Evolutionary conservation across 2,113 vertebrate genomes (phyloP), one percentile per base, ranked within the genome.

Genomic region (Hippopotamus amphibius): DNA sequence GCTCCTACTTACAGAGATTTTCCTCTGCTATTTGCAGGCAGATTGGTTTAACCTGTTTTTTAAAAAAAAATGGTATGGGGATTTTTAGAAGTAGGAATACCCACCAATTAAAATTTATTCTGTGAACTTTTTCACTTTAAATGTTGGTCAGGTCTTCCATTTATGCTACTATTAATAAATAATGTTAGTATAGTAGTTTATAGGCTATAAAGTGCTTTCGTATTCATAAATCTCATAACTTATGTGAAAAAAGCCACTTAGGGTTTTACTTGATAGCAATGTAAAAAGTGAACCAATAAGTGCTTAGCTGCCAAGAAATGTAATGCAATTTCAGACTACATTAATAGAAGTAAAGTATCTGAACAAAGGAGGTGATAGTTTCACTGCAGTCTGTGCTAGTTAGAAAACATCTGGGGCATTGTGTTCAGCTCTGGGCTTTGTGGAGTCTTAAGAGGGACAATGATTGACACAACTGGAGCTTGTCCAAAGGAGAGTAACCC

Each of bases 221-320:
- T 24, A 59, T 96, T 82, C 41, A 80, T 63, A 93, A 24, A 83
- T 97, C 94, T 90, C 7, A 57, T 93, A 90, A 82, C 72, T 84
- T 14, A 72, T 41, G 2, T 87, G 43, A n/a, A 82, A 53, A 11
- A 88, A 69, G 28, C 3, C 13, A 59, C 21, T 59, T 15, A 24
- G 21, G n/a, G 16, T 76, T 95, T 95, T 66, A 93, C 61, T 28
- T 71, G 53, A 68, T 8, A 94, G 30, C 16, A 21, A 88, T 92
- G 12, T 80, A 72, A 79, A 74, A 69, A 90, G 30, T 90, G 37
- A 90, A 63, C 13, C 8, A 88, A 72, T 5, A 92, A 65, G 3
- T 90, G 13, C 28, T 93, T 77, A 46, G 48, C 30, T 96, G 69
- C 57, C 76, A 87, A 85, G 85, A 95, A 93, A 95, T 12, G 4